Evolutionary conservation across 2,797 vertebrate species (phyloP).

Genomic region (Danio kyathit): DNA sequence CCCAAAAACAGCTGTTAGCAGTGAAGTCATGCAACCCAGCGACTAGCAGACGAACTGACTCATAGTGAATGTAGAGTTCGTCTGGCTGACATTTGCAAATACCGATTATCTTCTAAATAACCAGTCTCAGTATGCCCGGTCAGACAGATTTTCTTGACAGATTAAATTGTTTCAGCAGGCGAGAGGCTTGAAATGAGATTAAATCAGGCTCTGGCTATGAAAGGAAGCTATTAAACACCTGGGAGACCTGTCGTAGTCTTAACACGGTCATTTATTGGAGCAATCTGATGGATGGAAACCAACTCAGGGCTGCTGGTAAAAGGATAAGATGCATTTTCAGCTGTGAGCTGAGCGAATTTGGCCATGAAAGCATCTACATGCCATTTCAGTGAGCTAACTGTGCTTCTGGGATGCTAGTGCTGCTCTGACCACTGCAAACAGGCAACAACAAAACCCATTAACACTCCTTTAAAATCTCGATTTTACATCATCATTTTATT

Average conservation of each 20-base stretch:
- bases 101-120: slow-evolving; percentile 18
- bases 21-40: slow-evolving; percentile 3
- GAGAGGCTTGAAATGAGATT: neutral
- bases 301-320: slow-evolving; percentile 12
- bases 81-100: slow-evolving; percentile 28
- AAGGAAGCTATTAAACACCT: slow-evolving; percentile 29
- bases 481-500: too few species aligned
- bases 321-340: slow-evolving; percentile 6
- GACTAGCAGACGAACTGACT: slow-evolving; percentile 42
- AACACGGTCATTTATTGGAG: neutral
- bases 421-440: neutral
- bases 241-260: neutral
- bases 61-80: neutral
- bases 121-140: neutral
- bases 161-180: slow-evolving; percentile 14
- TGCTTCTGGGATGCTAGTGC: slow-evolving; percentile 13
- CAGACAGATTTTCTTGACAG: slow-evolving; percentile 7
- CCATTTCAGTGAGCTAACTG: slow-evolving; percentile 32
- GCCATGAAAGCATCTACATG: slow-evolving; percentile 30
- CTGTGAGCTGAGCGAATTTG: slow-evolving; percentile 18
- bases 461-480: too few species aligned
- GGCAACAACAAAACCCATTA: neutral
- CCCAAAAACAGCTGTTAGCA: slow-evolving; percentile 19
- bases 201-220: neutral
- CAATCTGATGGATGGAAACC: slow-evolving; percentile 13